Evolutionary conservation across 2,113 vertebrate genomes (phyloP), one percentile per base, ranked within the genome.

Genomic region (Jaculus jaculus): DNA sequence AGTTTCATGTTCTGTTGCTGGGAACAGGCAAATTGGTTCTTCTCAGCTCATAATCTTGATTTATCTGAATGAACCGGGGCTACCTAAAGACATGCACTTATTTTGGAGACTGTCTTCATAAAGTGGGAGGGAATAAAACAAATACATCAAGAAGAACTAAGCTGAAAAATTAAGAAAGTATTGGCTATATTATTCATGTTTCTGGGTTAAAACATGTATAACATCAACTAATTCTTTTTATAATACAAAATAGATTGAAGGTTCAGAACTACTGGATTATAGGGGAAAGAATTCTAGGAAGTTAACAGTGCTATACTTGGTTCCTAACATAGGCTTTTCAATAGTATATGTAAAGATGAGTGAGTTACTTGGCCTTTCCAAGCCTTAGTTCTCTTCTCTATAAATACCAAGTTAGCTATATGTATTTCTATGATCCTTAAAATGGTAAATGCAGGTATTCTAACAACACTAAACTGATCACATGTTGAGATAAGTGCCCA

Each of bases 401-500:
- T 37, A 94, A 72, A 75, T 75, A 15, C 26, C 63, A 74, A 81
- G 13, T 72, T 68, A 81, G 24, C 34, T 95, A 65, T 23, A 39
- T 21, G 9, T 66, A n/a, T 39, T 68, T 88, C 71, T 79, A 17
- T 54, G 9, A 72, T 69, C 51, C 39, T 77, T 83, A 72, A 93
- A 94, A 60, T 39, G 61, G 2, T 87, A 69, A 84, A 51, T 3
- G 5, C n/a, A 9, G 23, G 1, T 81, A 24, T 61, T 87, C 73
- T 66, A 87, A 77, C 7, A 73, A 30, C 28, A 77, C 30, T 79
- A 81, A 84, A 65, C 32, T 63, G 90, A 89, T 72, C 21, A 28
- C 23, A 71, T 32, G 85, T 92, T 93, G 69, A 93, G 94, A 68
- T 93, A 82, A 87, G 12, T 83, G 34, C 6, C 24, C 66, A 21